phyloP scores from a whole-genome alignment of 2,797 vertebrate genomes.

The Falco naumanni region DNA sequence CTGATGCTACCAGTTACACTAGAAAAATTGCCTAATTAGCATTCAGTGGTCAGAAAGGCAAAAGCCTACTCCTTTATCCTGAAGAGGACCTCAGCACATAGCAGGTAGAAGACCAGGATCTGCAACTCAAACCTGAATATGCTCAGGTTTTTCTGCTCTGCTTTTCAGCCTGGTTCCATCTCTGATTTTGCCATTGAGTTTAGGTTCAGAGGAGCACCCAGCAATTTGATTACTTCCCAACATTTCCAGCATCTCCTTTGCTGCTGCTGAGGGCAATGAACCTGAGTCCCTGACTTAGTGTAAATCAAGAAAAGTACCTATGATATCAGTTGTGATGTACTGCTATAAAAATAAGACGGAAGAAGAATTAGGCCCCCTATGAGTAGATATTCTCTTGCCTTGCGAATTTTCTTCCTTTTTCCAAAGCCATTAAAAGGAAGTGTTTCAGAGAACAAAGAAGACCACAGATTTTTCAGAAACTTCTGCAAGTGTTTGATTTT shows the following conservation, averaged over 20 bases:
- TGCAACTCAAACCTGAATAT: background rate
- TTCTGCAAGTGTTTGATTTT: background rate
- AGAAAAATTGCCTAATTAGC: background rate
- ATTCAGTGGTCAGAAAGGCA: background rate
- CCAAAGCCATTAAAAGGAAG: background rate
- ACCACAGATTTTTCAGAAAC: background rate
- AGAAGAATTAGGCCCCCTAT: background rate
- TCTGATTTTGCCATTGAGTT: background rate
- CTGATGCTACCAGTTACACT: constrained; percentile 1
- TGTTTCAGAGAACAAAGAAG: background rate
- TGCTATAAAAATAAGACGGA: background rate
- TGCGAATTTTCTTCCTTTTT: background rate
- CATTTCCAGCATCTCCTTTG: background rate
- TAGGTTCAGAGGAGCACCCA: background rate
- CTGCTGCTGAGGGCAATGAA: background rate
- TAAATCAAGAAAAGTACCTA: background rate
- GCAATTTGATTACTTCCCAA: background rate
- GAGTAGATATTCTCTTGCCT: background rate
- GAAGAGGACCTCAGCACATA: background rate
- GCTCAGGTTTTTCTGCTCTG: background rate
- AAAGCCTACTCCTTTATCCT: background rate
- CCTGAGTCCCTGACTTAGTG: background rate
- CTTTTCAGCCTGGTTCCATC: background rate
- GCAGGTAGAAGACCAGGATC: background rate
- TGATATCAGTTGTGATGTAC: background rate